Evolutionary conservation across 2,113 vertebrate genomes (phyloP), one percentile per base, ranked within the genome.

Genomic region (Strix aluco): DNA sequence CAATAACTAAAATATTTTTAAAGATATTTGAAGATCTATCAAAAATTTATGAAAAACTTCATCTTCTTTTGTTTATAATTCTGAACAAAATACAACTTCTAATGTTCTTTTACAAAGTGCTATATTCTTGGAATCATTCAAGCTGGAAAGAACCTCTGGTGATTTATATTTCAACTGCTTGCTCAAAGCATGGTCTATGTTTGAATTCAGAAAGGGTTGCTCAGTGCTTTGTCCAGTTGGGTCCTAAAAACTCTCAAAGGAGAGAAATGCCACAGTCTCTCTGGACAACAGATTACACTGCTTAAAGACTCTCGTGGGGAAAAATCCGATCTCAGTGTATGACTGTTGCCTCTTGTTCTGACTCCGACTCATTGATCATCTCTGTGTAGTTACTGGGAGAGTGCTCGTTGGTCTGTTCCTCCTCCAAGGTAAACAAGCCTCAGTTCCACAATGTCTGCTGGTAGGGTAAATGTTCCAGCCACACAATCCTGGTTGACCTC

Each of bases 261-360:
- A 54, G 19, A 87, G 29, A 82, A 73, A 42, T 26, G 7, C 3
- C 29, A 66, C 32, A 40, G 10, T 57, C 11, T 84, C 5, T 34
- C 52, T 30, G 26, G 47, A 13, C 36, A 78, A 2, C 0, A 2
- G 13, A 0, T 67, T 58, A 8, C 5, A 49, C 21, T 4, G 1
- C 7, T 63, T 73, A 49, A 38, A 81, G 59, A 57, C 29, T 19
- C 5, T 21, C 25, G 36, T 3, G 5, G 11, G 14, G 29, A 44
- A 70, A 75, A 81, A 57, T 40, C 15, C 11, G 5, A 46, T 36
- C 19, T 44, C 32, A 44, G 1, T 21, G 3, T 66, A 14, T 27
- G 49, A 20, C 7, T 85, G 6, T 29, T 75, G 12, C 13, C 16
- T 71, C 38, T 81, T 81, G 12, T 51, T 71, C 58, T 67, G 27